Percentiles rank a stretch among this genome's conserved stretches.
phyloP scores from a whole-genome alignment of 2,888 invertebrate species.

The Lycaena phlaeas region DNA sequence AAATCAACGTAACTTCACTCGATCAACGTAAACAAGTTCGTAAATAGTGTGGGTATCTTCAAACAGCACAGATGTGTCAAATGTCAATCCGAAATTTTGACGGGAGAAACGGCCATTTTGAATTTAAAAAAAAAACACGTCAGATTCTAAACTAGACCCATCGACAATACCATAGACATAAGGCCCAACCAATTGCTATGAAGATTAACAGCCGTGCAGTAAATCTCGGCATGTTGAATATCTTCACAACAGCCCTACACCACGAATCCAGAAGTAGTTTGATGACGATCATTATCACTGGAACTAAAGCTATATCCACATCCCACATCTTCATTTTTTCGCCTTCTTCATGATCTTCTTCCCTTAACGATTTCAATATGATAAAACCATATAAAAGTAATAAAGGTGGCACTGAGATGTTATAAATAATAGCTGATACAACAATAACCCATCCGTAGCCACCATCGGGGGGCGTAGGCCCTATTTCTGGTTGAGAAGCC shows the following conservation, averaged over 20 bases:
- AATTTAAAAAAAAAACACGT: no score
- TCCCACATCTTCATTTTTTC: conserved; percentile 68
- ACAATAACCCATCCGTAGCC: conserved; percentile 79
- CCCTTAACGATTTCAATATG: conserved; percentile 61
- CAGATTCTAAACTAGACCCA: no score
- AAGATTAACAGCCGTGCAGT: no score
- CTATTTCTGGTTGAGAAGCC: conserved; percentile 77
- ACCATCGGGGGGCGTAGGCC: conserved; percentile 77
- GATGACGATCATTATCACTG: conserved; percentile 73
- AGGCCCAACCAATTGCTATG: no score
- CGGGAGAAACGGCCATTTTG: no score
- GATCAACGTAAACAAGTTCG: no score
- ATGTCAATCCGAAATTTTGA: no score
- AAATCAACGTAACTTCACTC: no score
- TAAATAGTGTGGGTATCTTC: no score
- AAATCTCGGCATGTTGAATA: conserved; percentile 73
- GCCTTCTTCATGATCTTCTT: conserved; percentile 54
- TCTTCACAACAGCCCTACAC: conserved; percentile 68
- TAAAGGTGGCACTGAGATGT: conserved; percentile 73
- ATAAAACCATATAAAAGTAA: conserved; percentile 71
- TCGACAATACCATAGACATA: no score
- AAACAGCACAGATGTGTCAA: no score
- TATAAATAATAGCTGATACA: conserved; percentile 70
- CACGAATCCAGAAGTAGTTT: conserved; percentile 74
- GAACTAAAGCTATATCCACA: conserved; percentile 71